Percentiles rank a stretch among this genome's conserved stretches.
phyloP scores from a whole-genome alignment of 1,140 invertebrate genomes.

The Leptestheria dahalacensis region DNA sequence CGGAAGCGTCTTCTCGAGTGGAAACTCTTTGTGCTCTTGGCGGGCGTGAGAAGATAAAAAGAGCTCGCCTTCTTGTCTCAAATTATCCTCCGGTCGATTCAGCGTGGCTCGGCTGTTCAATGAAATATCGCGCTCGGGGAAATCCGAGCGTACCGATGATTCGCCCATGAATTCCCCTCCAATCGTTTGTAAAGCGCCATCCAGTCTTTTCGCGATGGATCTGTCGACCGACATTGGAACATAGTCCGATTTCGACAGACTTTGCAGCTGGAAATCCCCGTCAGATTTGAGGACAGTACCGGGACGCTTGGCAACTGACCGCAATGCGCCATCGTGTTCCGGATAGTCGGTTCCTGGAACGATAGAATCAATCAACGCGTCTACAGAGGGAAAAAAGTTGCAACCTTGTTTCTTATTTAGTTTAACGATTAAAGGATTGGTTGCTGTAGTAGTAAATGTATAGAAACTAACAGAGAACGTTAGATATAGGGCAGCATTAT shows the following conservation, averaged over 20 bases:
- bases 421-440: too few relatives aligned
- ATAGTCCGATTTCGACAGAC: not conserved
- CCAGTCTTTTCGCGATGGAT: conserved; percentile 1
- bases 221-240: not conserved
- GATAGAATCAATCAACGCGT: too few relatives aligned
- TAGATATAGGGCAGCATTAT: too few relatives aligned
- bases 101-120: not conserved
- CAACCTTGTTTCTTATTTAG: too few relatives aligned
- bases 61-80: not conserved
- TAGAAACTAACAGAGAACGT: too few relatives aligned
- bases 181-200: not conserved
- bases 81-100: not conserved
- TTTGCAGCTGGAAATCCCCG: not conserved
- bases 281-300: not conserved
- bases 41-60: not conserved
- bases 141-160: not conserved
- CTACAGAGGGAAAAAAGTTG: too few relatives aligned
- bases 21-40: not conserved
- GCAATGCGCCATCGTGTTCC: too few relatives aligned
- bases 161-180: not conserved
- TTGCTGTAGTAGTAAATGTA: too few relatives aligned
- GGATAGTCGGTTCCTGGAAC: too few relatives aligned
- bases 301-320: too few relatives aligned
- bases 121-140: not conserved
- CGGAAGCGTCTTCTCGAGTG: not conserved